Conservation (phyloP, 2,113 vertebrate species). For the Paralichthys olivaceus region DNA sequence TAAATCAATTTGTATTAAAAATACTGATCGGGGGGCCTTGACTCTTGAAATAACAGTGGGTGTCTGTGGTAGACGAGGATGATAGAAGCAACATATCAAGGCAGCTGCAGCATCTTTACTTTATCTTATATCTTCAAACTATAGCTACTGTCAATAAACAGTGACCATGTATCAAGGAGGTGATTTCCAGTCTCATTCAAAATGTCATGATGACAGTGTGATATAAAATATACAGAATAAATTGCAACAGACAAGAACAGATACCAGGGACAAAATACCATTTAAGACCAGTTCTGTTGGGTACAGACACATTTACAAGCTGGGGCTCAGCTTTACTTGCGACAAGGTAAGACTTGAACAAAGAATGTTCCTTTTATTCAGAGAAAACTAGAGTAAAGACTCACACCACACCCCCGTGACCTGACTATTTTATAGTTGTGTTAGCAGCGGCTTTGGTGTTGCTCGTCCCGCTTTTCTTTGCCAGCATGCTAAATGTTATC, state of each 20-base stretch:
- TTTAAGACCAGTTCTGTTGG: not conserved
- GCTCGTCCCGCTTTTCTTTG: not conserved
- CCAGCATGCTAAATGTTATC: not conserved
- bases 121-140: not conserved
- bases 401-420: not conserved
- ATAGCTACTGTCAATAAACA: not conserved
- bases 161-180: not conserved
- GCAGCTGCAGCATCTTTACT: not conserved
- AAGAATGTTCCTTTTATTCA: not conserved
- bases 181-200: constrained; percentile 1
- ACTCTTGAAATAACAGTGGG: not conserved
- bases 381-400: not conserved
- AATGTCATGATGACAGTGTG: not conserved
- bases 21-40: not conserved
- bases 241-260: not conserved
- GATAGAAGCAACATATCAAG: not conserved
- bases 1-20: not conserved
- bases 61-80: not conserved
- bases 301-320: not conserved
- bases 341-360: too few relatives aligned
- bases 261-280: not conserved
- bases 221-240: not conserved
- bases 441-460: not conserved
- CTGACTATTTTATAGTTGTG: not conserved
- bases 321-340: too few relatives aligned